These are phyloP conservation scores for Protonibea diacanthus DNA, from an alignment of 2,797 vertebrate genomes.

Conservation along the genomic window DNA sequence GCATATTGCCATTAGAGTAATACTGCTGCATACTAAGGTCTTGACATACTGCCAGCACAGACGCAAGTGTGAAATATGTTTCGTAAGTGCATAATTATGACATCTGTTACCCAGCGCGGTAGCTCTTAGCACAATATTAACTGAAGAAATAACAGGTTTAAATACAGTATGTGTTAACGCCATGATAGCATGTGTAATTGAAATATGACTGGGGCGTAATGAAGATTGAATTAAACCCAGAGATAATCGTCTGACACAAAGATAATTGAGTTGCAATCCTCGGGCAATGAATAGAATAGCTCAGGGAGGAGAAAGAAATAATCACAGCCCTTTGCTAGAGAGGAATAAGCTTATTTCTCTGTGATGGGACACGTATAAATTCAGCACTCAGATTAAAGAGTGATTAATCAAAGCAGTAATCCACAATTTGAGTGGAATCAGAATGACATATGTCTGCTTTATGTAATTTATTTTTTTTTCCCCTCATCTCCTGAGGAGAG, in stretches of 20 bases:
- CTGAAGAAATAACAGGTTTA: slow-evolving; percentile 90
- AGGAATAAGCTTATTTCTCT: slow-evolving; percentile 85
- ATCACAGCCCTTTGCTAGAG: slow-evolving; percentile 80
- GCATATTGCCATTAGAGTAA: slow-evolving; percentile 88
- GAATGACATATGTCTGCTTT: slow-evolving; percentile 85
- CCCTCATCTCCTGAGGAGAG: slow-evolving; percentile 38
- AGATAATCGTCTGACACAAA: slow-evolving; percentile 94
- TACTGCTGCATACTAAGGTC: slow-evolving; percentile 72
- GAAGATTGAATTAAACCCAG: slow-evolving; percentile 94
- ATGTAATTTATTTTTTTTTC: slow-evolving; percentile 81
- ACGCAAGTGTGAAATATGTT: slow-evolving; percentile 88
- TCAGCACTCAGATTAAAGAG: slow-evolving; percentile 87
- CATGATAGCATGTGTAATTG: slow-evolving; percentile 92
- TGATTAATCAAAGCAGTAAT: slow-evolving; percentile 90
- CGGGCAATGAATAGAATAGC: slow-evolving; percentile 84
- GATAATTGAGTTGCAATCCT: slow-evolving; percentile 95
- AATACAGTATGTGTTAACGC: slow-evolving; percentile 89
- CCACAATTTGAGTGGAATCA: slow-evolving; percentile 84
- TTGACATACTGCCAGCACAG: slow-evolving; percentile 68
- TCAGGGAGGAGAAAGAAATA: slow-evolving; percentile 80
- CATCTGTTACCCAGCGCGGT: slow-evolving; percentile 90
- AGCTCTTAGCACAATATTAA: slow-evolving; percentile 92
- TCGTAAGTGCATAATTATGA: slow-evolving; percentile 96
- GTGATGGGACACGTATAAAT: slow-evolving; percentile 83
- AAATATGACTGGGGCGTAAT: slow-evolving; percentile 94